phyloP scores from a whole-genome alignment of 2,113 vertebrate species.

The Salvelinus namaycush region DNA sequence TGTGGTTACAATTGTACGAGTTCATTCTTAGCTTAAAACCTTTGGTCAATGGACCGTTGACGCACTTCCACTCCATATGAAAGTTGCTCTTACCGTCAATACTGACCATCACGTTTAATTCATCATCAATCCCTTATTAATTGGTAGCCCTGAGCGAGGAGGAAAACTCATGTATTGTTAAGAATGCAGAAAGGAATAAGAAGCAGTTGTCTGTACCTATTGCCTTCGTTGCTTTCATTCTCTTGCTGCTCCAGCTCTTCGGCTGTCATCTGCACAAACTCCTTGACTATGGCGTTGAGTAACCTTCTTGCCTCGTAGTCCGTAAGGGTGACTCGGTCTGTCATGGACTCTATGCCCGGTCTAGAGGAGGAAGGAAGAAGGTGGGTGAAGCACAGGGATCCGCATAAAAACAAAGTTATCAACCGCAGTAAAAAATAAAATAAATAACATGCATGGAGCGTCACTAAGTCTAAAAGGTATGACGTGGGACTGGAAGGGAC shows the following conservation, averaged over 20 bases:
- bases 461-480: slow-evolving; percentile 44
- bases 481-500: slow-evolving; percentile 55
- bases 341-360: slow-evolving; percentile 79
- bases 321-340: slow-evolving; percentile 79
- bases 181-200: background rate
- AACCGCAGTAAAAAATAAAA: slow-evolving; percentile 26
- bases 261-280: slow-evolving; percentile 87
- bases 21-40: background rate
- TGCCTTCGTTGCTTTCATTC: slow-evolving; percentile 81
- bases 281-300: slow-evolving; percentile 88
- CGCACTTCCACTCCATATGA: background rate
- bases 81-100: background rate
- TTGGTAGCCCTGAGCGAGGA: background rate
- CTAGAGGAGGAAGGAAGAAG: slow-evolving; percentile 55
- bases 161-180: background rate
- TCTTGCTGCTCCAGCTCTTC: slow-evolving; percentile 84
- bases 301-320: slow-evolving; percentile 87
- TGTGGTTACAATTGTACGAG: background rate
- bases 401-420: slow-evolving; percentile 38
- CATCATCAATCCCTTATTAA: background rate
- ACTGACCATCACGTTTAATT: background rate
- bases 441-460: slow-evolving; percentile 9
- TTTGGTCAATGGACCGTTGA: background rate
- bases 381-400: slow-evolving; percentile 15
- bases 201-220: slow-evolving; percentile 74